Percentiles rank a stretch among this genome's conserved stretches.
phyloP scores from a whole-genome alignment of 1,140 invertebrate genomes.

The Eupeodes corollae region DNA sequence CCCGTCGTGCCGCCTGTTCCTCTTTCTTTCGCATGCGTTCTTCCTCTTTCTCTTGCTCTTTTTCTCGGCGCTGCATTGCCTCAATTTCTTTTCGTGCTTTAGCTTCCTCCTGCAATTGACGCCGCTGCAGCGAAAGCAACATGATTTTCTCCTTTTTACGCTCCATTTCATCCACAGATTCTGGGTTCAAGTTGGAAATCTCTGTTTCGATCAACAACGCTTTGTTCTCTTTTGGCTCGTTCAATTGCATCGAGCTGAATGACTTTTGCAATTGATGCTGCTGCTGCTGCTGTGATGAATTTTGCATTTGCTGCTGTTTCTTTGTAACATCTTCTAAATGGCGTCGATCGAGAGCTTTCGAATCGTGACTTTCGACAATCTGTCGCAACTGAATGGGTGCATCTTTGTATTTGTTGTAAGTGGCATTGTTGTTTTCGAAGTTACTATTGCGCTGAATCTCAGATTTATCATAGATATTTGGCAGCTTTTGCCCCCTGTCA shows the following conservation, averaged over 20 bases:
- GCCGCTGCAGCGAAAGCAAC: slow-evolving; percentile 71
- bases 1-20: slow-evolving; percentile 75
- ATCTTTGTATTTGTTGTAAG: slow-evolving; percentile 34
- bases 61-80: slow-evolving; percentile 60
- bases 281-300: not conserved
- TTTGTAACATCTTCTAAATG: slow-evolving; percentile 30
- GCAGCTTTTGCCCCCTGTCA: slow-evolving; percentile 11
- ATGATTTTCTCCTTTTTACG: slow-evolving; percentile 81
- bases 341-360: slow-evolving; percentile 13
- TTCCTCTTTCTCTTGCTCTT: slow-evolving; percentile 75
- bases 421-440: slow-evolving; percentile 19
- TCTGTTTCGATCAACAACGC: slow-evolving; percentile 61
- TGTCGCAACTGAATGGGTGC: slow-evolving; percentile 29
- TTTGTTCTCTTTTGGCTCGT: slow-evolving; percentile 33
- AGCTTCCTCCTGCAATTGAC: slow-evolving; percentile 79
- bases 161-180: slow-evolving; percentile 77
- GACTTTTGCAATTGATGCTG: slow-evolving; percentile 9
- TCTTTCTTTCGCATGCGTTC: slow-evolving; percentile 76
- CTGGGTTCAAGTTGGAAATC: slow-evolving; percentile 53
- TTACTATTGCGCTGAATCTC: slow-evolving; percentile 9
- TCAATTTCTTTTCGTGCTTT: slow-evolving; percentile 76
- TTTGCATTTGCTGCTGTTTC: slow-evolving; percentile 12
- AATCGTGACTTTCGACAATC: slow-evolving; percentile 7
- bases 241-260: slow-evolving; percentile 29
- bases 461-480: slow-evolving; percentile 7